Evolutionary conservation across 2,113 vertebrate genomes (phyloP), one percentile per base, ranked within the genome.

Genomic region (Lichenostomus cassidix): DNA sequence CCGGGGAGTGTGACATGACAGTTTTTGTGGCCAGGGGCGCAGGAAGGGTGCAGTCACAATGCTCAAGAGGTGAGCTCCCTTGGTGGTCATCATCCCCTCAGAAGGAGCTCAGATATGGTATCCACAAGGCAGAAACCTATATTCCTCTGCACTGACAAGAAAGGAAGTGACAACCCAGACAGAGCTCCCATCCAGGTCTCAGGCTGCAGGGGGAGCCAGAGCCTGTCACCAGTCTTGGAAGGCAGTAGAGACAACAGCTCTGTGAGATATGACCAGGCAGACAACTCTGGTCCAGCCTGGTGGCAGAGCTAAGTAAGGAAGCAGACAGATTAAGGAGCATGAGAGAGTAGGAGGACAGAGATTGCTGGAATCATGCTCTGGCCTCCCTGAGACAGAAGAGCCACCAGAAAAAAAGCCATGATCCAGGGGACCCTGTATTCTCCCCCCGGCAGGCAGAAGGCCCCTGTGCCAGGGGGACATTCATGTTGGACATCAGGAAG

Each of bases 21-120:
- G 21, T 41, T 52, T 52, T 75, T 6, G 4, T 0, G 0, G 21
- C 10, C 9, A 35, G 14, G 22, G 5, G 3, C 0, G 0, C 60
- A 62, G 47, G 27, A 68, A 68, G 20, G 33, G 14, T 4, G 4
- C 10, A 76, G 44, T 19, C 25, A 47, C 10, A 5, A 31, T 14
- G 9, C 19, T 31, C 19, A 42, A 53, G 62, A 70, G n/a, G 9
- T 37, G 49, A 76, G 37, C 18, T 33, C 42, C n/a, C 2, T 14
- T 44, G 42, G 20, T 39, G 20, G 17, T 22, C 55, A 63, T 37
- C 55, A 44, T 24, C 12, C 20, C 37, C 33, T 63, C 3, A 4
- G 13, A 68, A 75, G 55, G 27, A 75, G 69, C 20, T 63, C n/a
- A n/a, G 42, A 21, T 29, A 49, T 11, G 16, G 37, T 44, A 60